Base-by-base conservation (phyloP, 2,797 vertebrate genomes). In the Oophaga sylvatica region DNA sequence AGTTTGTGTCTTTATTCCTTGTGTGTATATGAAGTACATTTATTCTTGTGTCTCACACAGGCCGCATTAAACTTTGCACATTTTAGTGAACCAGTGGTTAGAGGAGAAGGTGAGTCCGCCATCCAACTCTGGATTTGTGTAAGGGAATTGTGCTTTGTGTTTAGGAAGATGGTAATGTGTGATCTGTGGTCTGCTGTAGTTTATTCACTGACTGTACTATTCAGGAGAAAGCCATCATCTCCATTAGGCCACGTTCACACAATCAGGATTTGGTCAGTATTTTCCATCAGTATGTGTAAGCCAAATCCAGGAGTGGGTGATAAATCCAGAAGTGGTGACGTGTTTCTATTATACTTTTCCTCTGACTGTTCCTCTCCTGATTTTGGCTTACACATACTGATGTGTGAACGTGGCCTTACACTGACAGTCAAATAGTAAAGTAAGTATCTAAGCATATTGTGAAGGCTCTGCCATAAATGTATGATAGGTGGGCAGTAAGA, bases 21-120 rank as follows among this genome's bases (percentile, higher is more conserved):
- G 16, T 80, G 53, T 59, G 16, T 59, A 5, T 31, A 1, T 65
- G 60, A 41, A 20, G 17, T 41, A 63, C 15, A 62, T 45, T 56
- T 53, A 5, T 9, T 60, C 35, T 84, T 87, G 83, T n/a, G 85
- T 89, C 92, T 91, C 76, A 80, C 92, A 80, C 86, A 99, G 98
- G 98, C 98, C 86, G 96, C 91, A 0, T 95, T 99, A 80, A 99
- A 99, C 95, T 99, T 99, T 90, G 93, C 96, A 17, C 99, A 98
- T 93, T 99, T 97, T 91, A 98, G 97, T 89, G 97, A 99, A 90
- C 98, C 98, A 0, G 90, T 99, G 91, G 93, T 94, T 79, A 96
- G 95, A 93, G 97, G 96, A 92, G 97, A 98, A 96, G 97, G 98
- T 99, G 95, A 94, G 85, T 6, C 29, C 13, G 20, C 3, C 48